phyloP scores from a whole-genome alignment of 1,140 invertebrate genomes.

The Drosophila obscura region DNA sequence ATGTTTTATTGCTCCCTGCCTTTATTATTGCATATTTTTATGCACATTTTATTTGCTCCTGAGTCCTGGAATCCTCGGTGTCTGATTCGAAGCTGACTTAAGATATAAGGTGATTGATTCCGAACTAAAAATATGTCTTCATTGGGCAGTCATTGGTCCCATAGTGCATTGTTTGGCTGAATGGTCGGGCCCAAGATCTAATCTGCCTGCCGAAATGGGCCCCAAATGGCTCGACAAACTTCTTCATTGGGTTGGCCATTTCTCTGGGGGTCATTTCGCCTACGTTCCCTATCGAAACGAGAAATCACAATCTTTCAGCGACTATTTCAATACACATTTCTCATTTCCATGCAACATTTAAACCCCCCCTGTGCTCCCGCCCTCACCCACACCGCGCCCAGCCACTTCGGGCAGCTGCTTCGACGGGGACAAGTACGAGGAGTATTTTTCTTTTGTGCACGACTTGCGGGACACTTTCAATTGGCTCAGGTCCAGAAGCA shows the following conservation, averaged over 20 bases:
- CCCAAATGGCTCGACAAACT: no score
- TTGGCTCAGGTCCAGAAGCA: constrained; percentile 19
- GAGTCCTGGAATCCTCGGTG: no score
- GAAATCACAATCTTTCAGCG: constrained; percentile 33
- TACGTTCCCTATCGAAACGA: constrained; percentile 23
- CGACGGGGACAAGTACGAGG: neutral
- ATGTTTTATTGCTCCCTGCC: no score
- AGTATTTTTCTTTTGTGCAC: constrained; percentile 11
- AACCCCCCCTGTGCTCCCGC: neutral
- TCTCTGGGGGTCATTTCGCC: neutral
- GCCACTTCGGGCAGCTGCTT: neutral
- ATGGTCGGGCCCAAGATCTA: no score
- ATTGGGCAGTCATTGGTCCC: no score
- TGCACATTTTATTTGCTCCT: no score
- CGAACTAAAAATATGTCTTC: no score
- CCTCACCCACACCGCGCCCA: neutral
- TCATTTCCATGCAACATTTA: constrained; percentile 23
- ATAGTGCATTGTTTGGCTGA: no score
- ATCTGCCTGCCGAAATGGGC: neutral
- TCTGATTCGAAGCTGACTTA: no score
- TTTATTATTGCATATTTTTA: no score
- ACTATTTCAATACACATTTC: constrained; percentile 21
- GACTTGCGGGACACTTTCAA: constrained; percentile 31
- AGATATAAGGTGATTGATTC: no score
- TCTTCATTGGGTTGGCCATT: neutral